These are phyloP conservation scores for Gortyna flavago DNA, from an alignment of 2,888 invertebrate genomes.

Conservation along the genomic window DNA sequence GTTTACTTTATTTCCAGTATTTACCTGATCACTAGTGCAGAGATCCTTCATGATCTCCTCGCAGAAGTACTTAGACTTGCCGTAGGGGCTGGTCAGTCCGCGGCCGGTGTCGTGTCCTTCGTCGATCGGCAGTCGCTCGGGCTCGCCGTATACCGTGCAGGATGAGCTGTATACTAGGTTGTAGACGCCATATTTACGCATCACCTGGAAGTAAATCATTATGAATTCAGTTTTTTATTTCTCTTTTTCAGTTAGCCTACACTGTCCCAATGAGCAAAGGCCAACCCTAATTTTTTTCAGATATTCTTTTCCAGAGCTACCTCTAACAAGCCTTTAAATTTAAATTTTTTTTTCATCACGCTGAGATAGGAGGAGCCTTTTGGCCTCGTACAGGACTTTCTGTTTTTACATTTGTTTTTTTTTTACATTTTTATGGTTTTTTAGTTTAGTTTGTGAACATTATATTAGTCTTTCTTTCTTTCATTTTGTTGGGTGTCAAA, in stretches of 20 bases:
- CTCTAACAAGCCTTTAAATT: neutral
- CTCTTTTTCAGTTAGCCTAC: neutral
- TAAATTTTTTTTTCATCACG: no score
- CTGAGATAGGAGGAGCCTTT: no score
- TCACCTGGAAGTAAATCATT: conserved; percentile 90
- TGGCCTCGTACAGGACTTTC: no score
- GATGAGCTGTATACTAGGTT: conserved; percentile 96
- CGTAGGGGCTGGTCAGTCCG: conserved; percentile 96
- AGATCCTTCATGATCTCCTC: conserved; percentile 98
- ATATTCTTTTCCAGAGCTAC: neutral
- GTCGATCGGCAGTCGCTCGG: conserved; percentile 95
- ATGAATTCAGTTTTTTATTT: neutral
- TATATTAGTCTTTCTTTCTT: no score
- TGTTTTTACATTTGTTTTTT: no score
- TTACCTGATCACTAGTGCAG: conserved; percentile 93
- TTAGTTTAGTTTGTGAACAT: neutral
- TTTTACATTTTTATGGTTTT: no score
- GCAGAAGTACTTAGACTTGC: conserved; percentile 97
- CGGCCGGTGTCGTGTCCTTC: conserved; percentile 95
- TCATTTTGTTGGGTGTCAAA: neutral
- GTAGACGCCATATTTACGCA: conserved; percentile 93
- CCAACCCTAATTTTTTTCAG: neutral
- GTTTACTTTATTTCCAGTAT: neutral
- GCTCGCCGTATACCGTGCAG: conserved; percentile 98
- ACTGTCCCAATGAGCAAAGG: neutral